Evolutionary conservation across 2,113 vertebrate genomes (phyloP), one percentile per base, ranked within the genome.

Genomic region (Cettia cetti): DNA sequence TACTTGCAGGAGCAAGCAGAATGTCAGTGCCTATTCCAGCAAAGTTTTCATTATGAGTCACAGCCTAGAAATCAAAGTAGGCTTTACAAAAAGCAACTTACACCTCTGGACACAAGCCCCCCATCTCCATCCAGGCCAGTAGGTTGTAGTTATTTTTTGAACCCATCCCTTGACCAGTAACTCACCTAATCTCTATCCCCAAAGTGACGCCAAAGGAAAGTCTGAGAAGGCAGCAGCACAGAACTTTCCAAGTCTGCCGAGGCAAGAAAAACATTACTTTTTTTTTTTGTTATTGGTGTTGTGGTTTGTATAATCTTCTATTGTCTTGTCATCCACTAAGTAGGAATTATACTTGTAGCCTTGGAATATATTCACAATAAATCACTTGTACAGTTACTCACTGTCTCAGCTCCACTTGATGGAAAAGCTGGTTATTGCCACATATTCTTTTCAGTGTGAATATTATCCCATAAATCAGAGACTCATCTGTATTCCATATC

Each of bases 151-250:
- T 82, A 39, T 23, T 95, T 83, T 89, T 90, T 92, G 56, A 95
- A 92, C 71, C 66, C 91, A 76, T n/a, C 91, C 79, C 90, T 77
- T 82, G 82, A 96, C 74, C 84, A 96, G 92, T 97, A 97, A 97
- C 95, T 97, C 95, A 94, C 92, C 92, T 95, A 50, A 97, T 95
- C 94, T 96, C 96, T 97, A 45, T 96, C 94, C 96, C 90, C 92
- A 96, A 97, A 97, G 96, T 89, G 97, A 88, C 69, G 45, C 94
- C 97, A 96, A 94, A 95, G 96, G 93, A 68, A 96, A 96, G 92
- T 87, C 93, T 96, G 93, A 85, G 82, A 93, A 94, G 72, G 47
- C 87, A 94, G 39, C 89, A 94, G 75, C 92, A 97, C 84, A 95
- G 93, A 96, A 89, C 74, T 89, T 94, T 94, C 63, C 88, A 91